Conservation (phyloP, 2,888 invertebrate genomes). For the Halocaridina rubra region DNA sequence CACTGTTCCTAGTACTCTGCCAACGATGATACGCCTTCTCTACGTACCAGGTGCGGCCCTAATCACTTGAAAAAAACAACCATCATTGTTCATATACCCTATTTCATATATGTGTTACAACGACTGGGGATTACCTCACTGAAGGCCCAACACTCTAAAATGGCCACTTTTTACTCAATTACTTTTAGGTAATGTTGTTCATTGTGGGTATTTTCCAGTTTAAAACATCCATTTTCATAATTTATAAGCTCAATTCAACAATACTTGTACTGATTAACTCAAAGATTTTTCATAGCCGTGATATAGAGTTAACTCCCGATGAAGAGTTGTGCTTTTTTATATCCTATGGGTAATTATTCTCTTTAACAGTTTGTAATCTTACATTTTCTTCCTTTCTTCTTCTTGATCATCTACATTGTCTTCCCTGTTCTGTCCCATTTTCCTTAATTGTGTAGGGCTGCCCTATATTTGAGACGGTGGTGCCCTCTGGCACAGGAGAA, state of each 20-base stretch:
- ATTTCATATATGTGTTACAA: conserved; percentile 45
- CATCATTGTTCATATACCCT: conserved; percentile 32
- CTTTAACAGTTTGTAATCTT: conserved; percentile 36
- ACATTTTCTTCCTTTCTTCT: conserved; percentile 43
- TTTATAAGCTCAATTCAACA: conserved; percentile 56
- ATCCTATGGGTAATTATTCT: conserved; percentile 54
- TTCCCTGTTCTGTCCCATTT: conserved; percentile 43
- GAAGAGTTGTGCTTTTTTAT: conserved; percentile 57
- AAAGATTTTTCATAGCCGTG: conserved; percentile 53
- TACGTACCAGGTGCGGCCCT: conserved; percentile 40
- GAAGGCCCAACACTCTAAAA: conserved; percentile 50
- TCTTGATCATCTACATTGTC: conserved; percentile 47
- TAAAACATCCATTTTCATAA: conserved; percentile 51
- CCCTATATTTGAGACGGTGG: conserved; percentile 40
- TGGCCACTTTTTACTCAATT: conserved; percentile 56
- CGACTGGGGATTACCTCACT: conserved; percentile 57
- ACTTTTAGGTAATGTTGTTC: conserved; percentile 56
- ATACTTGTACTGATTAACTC: conserved; percentile 47
- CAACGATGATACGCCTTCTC: conserved; percentile 43
- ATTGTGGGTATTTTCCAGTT: conserved; percentile 50
- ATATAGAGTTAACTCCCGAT: conserved; percentile 50
- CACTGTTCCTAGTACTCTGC: conserved; percentile 56
- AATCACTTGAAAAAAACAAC: conserved; percentile 40
- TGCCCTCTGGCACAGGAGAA: conserved; percentile 22
- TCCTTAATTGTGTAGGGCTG: conserved; percentile 33